Conservation (phyloP, 2,888 invertebrate species). For the Lasioglossum calceatum region DNA sequence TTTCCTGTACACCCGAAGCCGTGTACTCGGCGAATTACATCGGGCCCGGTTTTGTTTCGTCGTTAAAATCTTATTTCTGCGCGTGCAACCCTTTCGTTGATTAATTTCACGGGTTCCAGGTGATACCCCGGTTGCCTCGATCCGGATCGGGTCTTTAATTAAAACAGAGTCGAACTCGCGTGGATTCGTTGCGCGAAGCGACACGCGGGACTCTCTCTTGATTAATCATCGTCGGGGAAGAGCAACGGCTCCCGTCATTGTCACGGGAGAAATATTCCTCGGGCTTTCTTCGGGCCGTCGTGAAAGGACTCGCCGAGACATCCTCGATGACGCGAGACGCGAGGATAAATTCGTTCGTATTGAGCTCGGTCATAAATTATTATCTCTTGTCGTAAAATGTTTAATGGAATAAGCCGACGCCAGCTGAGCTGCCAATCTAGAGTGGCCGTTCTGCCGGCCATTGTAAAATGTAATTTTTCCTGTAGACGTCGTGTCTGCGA, state of each 20-base stretch:
- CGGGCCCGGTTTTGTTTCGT: slow-evolving; percentile 8
- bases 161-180: neutral
- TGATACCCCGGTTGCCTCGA: neutral
- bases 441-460: neutral
- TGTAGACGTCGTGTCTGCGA: neutral
- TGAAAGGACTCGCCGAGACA: neutral
- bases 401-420: neutral
- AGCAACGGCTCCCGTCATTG: slow-evolving; percentile 10
- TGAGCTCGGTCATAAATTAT: neutral
- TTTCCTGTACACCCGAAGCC: slow-evolving; percentile 1
- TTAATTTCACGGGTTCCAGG: slow-evolving; percentile 15
- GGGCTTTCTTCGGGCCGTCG: neutral
- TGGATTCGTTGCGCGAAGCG: neutral
- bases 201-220: neutral
- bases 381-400: neutral
- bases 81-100: slow-evolving; percentile 2
- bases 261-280: neutral
- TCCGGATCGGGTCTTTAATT: slow-evolving; percentile 1
- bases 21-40: slow-evolving; percentile 17
- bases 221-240: neutral
- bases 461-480: neutral
- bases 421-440: neutral
- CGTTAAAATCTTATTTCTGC: slow-evolving; percentile 12
- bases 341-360: neutral
- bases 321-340: neutral